Base-by-base conservation (phyloP, 2,797 vertebrate species). In the Sebastes nivosus region DNA sequence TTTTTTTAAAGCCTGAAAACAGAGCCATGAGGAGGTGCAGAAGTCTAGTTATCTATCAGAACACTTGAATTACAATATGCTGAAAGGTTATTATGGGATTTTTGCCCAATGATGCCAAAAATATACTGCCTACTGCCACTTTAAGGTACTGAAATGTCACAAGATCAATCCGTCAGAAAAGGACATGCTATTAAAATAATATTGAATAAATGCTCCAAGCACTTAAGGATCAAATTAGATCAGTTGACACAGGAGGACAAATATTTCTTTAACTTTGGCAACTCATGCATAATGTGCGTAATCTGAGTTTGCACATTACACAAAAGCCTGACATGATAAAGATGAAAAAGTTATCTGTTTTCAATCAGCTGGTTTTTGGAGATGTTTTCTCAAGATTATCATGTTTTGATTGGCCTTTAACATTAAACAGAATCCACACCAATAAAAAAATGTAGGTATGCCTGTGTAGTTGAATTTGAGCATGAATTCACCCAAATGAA, bases 381-480 rank as follows among this genome's bases (percentile, higher is more conserved):
- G 82, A 64, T 3, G 12, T 25, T 14, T 73, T 13, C 34, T 59
- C 9, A 8, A 38, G 9, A 57, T 66, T 1, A 72, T 58, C 6
- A 30, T 38, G 42, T 68, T 72, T 81, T 20, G 22, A 27, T 54
- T 38, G 59, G 10, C 54, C 34, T 74, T 72, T 29, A 72, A 78
- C 36, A 77, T 77, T 86, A 14, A 25, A 55, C 57, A 76, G 24
- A 27, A 2, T 32, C 29, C 0, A 52, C 32, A 52, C 8, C 4
- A 13, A 46, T 65, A 42, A 69, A 66, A 7, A 77, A 82, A 74
- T 61, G 38, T 80, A 92, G 81, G 83, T 88, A 87, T 27, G 0
- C 6, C 67, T 79, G 57, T 79, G 58, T 74, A 70, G 22, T 58
- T 79, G 27, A 59, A 55, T 84, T 68, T 67, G 69, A 79, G 76